These are phyloP conservation scores for Crocodylus rhombifer DNA, from an alignment of 2,797 vertebrate species.

Conservation along the genomic window DNA sequence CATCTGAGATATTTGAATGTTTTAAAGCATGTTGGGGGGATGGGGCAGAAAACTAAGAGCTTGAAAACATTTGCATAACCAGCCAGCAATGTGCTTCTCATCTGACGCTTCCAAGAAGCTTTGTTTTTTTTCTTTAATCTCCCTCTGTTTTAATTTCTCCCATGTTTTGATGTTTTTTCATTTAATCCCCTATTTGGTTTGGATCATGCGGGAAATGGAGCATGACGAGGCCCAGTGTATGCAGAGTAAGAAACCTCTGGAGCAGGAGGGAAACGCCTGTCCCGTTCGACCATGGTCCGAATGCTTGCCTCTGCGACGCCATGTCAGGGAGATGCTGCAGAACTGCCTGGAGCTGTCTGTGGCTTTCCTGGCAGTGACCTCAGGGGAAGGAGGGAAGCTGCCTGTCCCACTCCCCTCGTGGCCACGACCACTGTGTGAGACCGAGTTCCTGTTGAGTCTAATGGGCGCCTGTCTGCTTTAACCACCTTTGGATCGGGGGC, in stretches of 20 bases:
- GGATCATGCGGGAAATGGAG: slow-evolving; percentile 61
- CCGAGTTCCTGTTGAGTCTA: accelerated
- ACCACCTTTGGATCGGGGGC: accelerated
- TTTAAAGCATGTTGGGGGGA: neutral
- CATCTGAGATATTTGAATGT: neutral
- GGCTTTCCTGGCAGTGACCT: too few relatives aligned
- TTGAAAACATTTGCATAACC: neutral
- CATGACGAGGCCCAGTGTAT: slow-evolving; percentile 40
- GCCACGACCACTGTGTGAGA: accelerated
- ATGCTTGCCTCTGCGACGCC: neutral
- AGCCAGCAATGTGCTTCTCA: neutral
- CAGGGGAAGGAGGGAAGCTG: too few relatives aligned
- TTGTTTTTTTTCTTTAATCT: neutral
- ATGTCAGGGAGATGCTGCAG: neutral
- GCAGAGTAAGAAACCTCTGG: neutral
- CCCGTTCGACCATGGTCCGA: neutral
- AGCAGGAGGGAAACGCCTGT: neutral
- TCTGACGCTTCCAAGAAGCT: slow-evolving; percentile 11
- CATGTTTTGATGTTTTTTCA: neutral
- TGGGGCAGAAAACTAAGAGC: neutral
- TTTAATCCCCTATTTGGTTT: slow-evolving; percentile 64
- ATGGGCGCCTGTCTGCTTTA: accelerated
- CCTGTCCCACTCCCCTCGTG: accelerated
- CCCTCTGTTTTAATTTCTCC: neutral
- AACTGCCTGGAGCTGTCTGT: neutral